Evolutionary conservation across 2,113 vertebrate species (phyloP).

Genomic region (Ictalurus punctatus): DNA sequence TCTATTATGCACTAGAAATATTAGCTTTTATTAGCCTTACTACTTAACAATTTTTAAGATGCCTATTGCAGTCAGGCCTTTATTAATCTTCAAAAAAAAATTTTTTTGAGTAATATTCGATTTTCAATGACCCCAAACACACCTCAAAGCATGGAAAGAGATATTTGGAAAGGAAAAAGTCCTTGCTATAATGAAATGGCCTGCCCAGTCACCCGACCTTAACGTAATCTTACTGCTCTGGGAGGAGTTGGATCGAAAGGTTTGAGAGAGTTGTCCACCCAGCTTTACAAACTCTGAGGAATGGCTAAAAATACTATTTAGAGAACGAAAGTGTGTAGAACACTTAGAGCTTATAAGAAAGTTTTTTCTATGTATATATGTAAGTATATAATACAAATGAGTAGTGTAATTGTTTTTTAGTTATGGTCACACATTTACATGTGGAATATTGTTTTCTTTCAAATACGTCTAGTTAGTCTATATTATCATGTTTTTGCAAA

Average conservation of each 20-base stretch:
- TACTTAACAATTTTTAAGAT: background rate
- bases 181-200: background rate
- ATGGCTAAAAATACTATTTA: background rate
- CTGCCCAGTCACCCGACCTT: slow-evolving; percentile 6
- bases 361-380: background rate
- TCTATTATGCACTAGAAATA: background rate
- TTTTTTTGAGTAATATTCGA: background rate
- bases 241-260: background rate
- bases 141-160: background rate
- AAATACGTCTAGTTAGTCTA: background rate
- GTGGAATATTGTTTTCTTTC: background rate
- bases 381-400: background rate
- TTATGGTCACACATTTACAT: background rate
- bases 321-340: background rate
- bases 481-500: background rate
- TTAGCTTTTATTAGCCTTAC: background rate
- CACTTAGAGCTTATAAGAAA: background rate
- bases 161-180: background rate
- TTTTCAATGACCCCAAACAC: background rate
- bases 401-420: background rate
- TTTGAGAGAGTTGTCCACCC: slow-evolving; percentile 1
- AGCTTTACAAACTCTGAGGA: background rate
- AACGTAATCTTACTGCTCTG: slow-evolving; percentile 11
- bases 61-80: background rate
- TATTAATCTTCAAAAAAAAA: background rate